Conservation (phyloP, 30 jellyfish, hydroid and myxozoan species). For the Hydractinia echinata region DNA sequence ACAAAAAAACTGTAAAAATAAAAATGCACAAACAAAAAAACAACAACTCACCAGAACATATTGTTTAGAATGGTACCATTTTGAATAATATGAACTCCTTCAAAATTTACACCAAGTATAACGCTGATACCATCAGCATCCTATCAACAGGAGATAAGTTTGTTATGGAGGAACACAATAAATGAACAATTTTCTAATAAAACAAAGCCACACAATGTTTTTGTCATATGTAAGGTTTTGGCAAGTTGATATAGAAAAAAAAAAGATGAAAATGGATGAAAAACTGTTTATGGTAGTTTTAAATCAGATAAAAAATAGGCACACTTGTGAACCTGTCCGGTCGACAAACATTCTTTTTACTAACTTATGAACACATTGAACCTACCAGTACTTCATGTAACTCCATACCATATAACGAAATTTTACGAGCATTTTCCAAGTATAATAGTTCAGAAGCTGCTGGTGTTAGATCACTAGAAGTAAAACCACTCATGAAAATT, state of each 20-base stretch:
- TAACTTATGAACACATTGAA: not conserved
- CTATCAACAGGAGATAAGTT: not conserved
- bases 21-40: not conserved
- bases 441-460: conserved; percentile 15
- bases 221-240: no score
- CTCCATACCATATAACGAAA: conserved; percentile 4
- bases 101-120: not conserved
- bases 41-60: conserved; percentile 1
- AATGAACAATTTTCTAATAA: no score
- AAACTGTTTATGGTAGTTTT: no score
- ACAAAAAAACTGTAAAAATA: not conserved
- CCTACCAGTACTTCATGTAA: conserved; percentile 8
- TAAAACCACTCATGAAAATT: not conserved
- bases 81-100: conserved; percentile 10
- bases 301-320: no score
- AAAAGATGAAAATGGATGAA: no score
- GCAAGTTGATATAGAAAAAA: no score
- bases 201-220: no score
- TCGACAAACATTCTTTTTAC: no score
- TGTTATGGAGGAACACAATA: no score
- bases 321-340: no score
- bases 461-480: conserved; percentile 4
- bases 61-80: conserved; percentile 1
- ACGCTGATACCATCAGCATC: conserved; percentile 8
- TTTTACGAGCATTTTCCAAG: not conserved